A percentile compares a stretch with the other conserved stretches of the same genome.
Conservation (phyloP, 2,888 invertebrate genomes). For the Oasisia sp. region DNA sequence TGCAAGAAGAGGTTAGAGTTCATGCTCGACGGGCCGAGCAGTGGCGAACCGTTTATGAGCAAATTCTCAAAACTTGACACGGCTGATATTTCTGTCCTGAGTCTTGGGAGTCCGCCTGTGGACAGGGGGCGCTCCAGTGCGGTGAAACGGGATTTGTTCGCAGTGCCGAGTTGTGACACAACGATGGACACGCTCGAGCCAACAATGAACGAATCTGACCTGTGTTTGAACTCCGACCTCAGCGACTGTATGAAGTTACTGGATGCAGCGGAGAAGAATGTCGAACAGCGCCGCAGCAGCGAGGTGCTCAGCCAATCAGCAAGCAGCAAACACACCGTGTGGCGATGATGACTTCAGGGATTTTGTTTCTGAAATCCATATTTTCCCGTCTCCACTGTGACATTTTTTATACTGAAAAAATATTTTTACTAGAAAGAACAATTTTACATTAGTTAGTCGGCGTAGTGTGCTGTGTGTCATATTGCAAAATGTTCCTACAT, state of each 20-base stretch:
- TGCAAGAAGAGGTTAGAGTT: neutral
- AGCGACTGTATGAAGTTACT: constrained; percentile 60
- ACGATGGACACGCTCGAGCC: neutral
- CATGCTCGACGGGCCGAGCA: neutral
- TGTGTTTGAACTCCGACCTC: neutral
- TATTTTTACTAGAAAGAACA: too few species aligned
- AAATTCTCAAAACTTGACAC: neutral
- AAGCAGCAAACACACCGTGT: neutral
- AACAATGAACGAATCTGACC: neutral
- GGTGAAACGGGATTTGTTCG: neutral
- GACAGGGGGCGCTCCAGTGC: neutral
- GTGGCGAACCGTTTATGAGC: neutral
- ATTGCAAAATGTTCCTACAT: too few species aligned
- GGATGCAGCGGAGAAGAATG: constrained; percentile 59
- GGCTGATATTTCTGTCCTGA: neutral
- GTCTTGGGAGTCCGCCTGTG: neutral
- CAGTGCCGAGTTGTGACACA: neutral
- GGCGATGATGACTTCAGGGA: neutral
- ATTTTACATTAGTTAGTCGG: too few species aligned
- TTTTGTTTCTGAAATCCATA: neutral
- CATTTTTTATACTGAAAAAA: too few species aligned
- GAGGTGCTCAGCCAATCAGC: neutral
- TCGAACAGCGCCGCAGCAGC: constrained; percentile 32
- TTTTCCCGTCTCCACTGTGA: too few species aligned
- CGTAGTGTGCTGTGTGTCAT: too few species aligned